These are phyloP conservation scores for Scaptomyza tumidula DNA, from an alignment of 2,888 invertebrate genomes.

Conservation along the genomic window DNA sequence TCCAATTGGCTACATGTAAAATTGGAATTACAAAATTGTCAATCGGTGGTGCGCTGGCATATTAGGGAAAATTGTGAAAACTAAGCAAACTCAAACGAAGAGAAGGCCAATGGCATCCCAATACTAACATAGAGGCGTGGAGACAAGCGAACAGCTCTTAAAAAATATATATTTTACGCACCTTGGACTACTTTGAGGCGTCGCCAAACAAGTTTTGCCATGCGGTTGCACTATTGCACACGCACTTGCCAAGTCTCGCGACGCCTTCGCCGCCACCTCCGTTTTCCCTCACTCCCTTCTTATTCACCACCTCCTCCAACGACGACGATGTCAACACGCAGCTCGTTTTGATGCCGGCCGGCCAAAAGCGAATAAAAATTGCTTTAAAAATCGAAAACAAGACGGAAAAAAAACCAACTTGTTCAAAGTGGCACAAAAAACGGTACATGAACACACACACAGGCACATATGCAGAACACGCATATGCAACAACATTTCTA, in stretches of 20 bases:
- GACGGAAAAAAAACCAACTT: constrained; percentile 45
- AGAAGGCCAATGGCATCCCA: constrained; percentile 50
- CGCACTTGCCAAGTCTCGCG: constrained; percentile 65
- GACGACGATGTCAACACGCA: constrained; percentile 65
- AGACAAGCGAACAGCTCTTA: constrained; percentile 36
- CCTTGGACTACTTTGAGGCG: constrained; percentile 76
- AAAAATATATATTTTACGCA: constrained; percentile 70
- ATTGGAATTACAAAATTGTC: constrained; percentile 34
- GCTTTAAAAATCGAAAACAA: constrained; percentile 77
- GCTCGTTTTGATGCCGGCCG: constrained; percentile 66
- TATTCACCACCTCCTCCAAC: constrained; percentile 7
- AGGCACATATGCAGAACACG: constrained; percentile 14
- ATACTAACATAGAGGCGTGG: constrained; percentile 2
- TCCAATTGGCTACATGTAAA: constrained; percentile 23
- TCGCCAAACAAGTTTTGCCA: constrained; percentile 65
- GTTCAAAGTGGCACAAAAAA: constrained; percentile 73
- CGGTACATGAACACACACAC: constrained; percentile 55
- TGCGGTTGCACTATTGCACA: constrained; percentile 44
- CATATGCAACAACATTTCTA: constrained; percentile 68
- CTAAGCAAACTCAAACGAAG: constrained; percentile 9
- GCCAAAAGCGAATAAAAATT: constrained; percentile 63
- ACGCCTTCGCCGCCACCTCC: constrained; percentile 38
- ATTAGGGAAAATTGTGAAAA: constrained; percentile 58
- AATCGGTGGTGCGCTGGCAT: constrained; percentile 17
- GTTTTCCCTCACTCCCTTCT: constrained; percentile 1